Conservation (phyloP, 2,888 invertebrate species). For the Pseudoips prasinana region DNA sequence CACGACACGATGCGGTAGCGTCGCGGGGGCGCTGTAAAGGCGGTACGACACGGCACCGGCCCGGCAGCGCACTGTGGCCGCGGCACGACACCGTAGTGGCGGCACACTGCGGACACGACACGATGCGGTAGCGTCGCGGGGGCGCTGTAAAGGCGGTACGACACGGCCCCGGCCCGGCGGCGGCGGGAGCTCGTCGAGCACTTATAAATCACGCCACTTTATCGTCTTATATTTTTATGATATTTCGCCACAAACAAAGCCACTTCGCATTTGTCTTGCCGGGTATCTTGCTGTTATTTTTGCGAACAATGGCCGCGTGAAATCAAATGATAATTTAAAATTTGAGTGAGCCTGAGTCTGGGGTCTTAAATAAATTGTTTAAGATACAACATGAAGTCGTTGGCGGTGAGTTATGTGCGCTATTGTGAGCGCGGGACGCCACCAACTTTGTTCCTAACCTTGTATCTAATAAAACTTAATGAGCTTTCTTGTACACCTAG, state of each 20-base stretch:
- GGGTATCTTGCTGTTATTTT: conserved; percentile 57
- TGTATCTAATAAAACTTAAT: conserved; percentile 4
- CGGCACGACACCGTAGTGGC: too few species aligned
- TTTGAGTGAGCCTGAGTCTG: conserved; percentile 38
- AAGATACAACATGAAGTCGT: conserved; percentile 45
- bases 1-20: too few species aligned
- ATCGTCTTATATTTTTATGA: conserved; percentile 66
- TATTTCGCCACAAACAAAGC: conserved; percentile 65
- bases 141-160: not conserved
- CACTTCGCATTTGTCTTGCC: conserved; percentile 60
- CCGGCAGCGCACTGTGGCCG: too few species aligned
- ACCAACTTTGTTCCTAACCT: too few species aligned
- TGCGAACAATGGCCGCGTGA: conserved; percentile 52
- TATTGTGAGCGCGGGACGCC: conserved; percentile 6
- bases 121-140: conserved; percentile 4
- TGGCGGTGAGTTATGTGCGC: conserved; percentile 41
- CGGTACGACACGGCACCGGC: too few species aligned
- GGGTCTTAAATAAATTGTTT: conserved; percentile 50
- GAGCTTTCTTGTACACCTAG: not conserved
- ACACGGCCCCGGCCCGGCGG: conserved; percentile 2
- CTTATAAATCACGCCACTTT: conserved; percentile 58
- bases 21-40: too few species aligned
- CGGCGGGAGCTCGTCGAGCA: conserved; percentile 6
- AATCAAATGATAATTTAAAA: conserved; percentile 70
- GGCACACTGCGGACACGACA: too few species aligned